Evolutionary conservation across 2,888 invertebrate genomes (phyloP).

Genomic region (Acronicta aceris): DNA sequence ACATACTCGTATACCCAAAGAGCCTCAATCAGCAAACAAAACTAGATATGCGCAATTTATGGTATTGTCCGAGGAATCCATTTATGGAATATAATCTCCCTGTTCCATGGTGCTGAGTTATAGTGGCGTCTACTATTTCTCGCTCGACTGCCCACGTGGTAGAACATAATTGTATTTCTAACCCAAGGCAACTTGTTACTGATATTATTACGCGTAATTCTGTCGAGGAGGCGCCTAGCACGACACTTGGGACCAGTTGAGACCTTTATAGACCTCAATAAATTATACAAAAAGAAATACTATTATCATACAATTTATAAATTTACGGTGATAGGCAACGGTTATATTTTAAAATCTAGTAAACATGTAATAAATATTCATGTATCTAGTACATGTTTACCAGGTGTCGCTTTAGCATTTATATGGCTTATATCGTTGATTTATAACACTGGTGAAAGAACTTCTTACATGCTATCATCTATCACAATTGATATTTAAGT

Average conservation of each 20-base stretch:
- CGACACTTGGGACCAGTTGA: slow-evolving; percentile 5
- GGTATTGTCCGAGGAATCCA: slow-evolving; percentile 27
- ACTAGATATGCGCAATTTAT: slow-evolving; percentile 41
- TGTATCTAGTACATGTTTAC: slow-evolving; percentile 12
- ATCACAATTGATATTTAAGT: neutral
- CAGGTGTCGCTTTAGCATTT: slow-evolving; percentile 28
- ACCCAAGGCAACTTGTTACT: slow-evolving; percentile 32
- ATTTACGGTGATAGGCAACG: slow-evolving; percentile 7
- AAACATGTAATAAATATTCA: slow-evolving; percentile 37
- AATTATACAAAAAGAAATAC: slow-evolving; percentile 26
- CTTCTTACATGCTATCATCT: slow-evolving; percentile 6
- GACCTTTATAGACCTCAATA: slow-evolving; percentile 9
- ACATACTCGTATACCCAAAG: slow-evolving; percentile 8
- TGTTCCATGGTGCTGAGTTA: slow-evolving; percentile 23
- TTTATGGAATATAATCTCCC: slow-evolving; percentile 37
- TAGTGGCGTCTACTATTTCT: slow-evolving; percentile 30
- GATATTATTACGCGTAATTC: slow-evolving; percentile 45
- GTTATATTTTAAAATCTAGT: slow-evolving; percentile 16
- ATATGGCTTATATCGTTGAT: slow-evolving; percentile 23
- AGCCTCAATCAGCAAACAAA: slow-evolving; percentile 29
- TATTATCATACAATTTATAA: slow-evolving; percentile 20
- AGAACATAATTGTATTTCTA: slow-evolving; percentile 35
- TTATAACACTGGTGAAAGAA: slow-evolving; percentile 27
- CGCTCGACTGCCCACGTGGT: slow-evolving; percentile 35
- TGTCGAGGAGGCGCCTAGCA: slow-evolving; percentile 23